Evolutionary conservation across 2,113 vertebrate species (phyloP).

Genomic region (Engraulis encrasicolus): DNA sequence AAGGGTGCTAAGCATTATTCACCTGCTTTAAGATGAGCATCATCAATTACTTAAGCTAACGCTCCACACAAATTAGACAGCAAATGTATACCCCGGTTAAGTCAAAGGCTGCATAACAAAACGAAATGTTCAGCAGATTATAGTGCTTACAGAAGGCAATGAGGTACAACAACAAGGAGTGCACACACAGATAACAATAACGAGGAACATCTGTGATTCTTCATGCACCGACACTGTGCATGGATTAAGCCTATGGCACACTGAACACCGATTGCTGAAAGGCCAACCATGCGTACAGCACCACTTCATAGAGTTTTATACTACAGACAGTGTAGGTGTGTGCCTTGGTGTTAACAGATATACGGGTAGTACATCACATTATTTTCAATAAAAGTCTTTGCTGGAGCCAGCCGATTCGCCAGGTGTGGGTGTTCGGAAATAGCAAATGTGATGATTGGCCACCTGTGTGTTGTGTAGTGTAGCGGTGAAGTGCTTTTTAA

Average conservation of each 20-base stretch:
- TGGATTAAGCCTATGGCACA: not conserved
- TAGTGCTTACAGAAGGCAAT: not conserved
- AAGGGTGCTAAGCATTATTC: slow-evolving; percentile 31
- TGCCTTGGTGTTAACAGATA: not conserved
- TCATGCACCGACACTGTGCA: not conserved
- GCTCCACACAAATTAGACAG: not conserved
- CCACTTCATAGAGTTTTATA: not conserved
- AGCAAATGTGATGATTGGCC: not conserved
- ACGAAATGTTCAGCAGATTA: not conserved
- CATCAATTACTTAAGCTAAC: not conserved
- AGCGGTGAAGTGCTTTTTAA: not conserved
- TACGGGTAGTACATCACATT: not conserved
- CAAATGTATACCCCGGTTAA: not conserved
- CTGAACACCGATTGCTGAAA: not conserved
- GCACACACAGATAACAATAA: not conserved
- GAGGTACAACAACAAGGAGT: not conserved
- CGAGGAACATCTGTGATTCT: not conserved
- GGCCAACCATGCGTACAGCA: not conserved
- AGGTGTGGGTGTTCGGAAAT: not conserved
- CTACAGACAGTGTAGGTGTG: not conserved
- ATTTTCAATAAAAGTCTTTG: not conserved
- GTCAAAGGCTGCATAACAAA: not conserved
- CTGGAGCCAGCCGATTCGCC: not conserved
- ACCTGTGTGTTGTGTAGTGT: not conserved
- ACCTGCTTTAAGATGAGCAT: slow-evolving; percentile 15